Evolutionary conservation across 1,140 invertebrate genomes (phyloP).

Genomic region (Gryllus bimaculatus): DNA sequence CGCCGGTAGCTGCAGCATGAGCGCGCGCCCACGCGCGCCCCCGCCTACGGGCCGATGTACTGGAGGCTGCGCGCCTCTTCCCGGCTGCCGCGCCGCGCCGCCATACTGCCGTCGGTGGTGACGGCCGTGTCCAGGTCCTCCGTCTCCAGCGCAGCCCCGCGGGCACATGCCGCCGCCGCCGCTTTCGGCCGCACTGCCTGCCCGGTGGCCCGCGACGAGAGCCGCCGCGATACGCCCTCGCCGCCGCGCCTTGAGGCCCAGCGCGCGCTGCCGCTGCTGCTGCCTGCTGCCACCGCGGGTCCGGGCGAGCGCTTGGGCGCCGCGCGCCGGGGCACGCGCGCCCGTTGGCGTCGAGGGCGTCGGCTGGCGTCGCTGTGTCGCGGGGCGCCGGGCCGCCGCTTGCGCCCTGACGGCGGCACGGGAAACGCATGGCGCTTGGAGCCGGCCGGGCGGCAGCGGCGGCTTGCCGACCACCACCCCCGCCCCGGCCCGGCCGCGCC

Average conservation of each 20-base stretch:
- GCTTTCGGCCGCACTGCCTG: no score
- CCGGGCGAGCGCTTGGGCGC: not conserved
- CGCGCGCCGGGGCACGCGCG: not conserved
- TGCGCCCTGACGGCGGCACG: not conserved
- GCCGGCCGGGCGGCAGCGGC: no score
- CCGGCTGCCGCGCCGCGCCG: no score
- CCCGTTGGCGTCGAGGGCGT: not conserved
- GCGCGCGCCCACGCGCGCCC: no score
- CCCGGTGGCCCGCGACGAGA: not conserved
- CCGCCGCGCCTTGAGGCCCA: not conserved
- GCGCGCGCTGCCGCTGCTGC: not conserved
- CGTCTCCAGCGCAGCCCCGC: not conserved
- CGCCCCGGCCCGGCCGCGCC: no score
- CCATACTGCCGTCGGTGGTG: no score
- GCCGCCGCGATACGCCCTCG: not conserved
- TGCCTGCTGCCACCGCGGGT: not conserved
- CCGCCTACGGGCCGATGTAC: no score
- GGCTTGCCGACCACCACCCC: no score
- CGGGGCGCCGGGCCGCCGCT: not conserved
- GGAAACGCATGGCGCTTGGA: not conserved
- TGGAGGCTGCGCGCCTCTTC: no score
- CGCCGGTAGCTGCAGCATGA: no score
- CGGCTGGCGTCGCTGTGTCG: not conserved
- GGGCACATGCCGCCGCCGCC: constrained; percentile 7
- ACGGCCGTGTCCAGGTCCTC: not conserved